Conservation (phyloP, 2,113 vertebrate species). For the Murina feae region DNA sequence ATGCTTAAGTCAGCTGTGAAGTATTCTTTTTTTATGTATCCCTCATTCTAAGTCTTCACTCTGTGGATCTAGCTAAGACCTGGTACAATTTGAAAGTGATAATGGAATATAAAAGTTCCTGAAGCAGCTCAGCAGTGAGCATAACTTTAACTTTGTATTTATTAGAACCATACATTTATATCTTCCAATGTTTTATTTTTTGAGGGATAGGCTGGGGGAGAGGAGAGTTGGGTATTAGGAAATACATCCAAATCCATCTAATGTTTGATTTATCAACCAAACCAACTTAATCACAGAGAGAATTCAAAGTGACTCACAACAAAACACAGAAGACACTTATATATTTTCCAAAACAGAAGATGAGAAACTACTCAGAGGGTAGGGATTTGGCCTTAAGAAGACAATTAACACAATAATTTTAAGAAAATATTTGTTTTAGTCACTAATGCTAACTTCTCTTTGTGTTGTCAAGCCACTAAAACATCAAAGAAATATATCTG, state of each 20-base stretch:
- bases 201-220: background rate
- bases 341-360: background rate
- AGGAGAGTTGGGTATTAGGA: background rate
- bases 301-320: background rate
- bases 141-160: background rate
- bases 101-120: background rate
- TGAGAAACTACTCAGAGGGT: background rate
- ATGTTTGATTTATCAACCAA: background rate
- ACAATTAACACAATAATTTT: background rate
- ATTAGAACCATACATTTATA: background rate
- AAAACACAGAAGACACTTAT: background rate
- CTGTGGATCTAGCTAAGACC: background rate
- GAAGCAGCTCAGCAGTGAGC: background rate
- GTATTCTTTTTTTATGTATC: background rate
- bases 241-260: background rate
- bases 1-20: constrained; percentile 52
- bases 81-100: background rate
- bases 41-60: constrained; percentile 14
- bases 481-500: background rate
- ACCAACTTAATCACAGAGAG: background rate
- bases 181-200: background rate
- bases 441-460: background rate
- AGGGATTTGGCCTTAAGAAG: background rate
- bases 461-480: background rate
- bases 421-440: background rate